Base-by-base conservation (phyloP, 2,113 vertebrate genomes). In the Rana temporaria region DNA sequence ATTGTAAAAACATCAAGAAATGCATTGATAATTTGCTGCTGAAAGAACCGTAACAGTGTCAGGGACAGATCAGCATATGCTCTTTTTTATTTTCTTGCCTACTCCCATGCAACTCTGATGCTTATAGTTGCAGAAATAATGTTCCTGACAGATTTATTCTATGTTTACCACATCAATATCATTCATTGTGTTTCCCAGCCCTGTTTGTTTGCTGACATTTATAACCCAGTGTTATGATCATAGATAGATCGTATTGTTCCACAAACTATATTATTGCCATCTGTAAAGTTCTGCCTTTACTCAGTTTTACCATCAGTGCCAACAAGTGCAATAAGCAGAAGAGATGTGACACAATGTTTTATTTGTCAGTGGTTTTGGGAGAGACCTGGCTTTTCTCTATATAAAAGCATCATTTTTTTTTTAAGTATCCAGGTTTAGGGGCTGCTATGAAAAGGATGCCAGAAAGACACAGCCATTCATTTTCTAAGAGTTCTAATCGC, bases 91-190 rank as follows among this genome's bases (percentile, higher is more conserved):
- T 12, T 48, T 48, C 12, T 48, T 48, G 6, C 42, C 8, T 48
- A 59, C 34, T 32, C 24, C 19, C 34, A n/a, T 38, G n/a, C 26
- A 59, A 24, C 17, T 32, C 18, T 32, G 30, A 57, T 56, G 55
- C 57, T 74, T 30, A 38, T 4, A 34, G 57, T 73, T 73, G 70
- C 70, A 32, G 26, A 22, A 63, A 63, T 63, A 63, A 26, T 62
- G 59, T 15, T 8, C 22, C 12, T 60, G 55, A 57, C 71, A 60
- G 18, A 38, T 74, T 74, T 60, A 74, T 60, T 18, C 56, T 38
- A 59, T 72, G 55, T 24, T 72, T 74, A 34, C 70, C 70, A 72
- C 70, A 72, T 72, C 55, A 72, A 57, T 72, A 72, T 72, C 6
- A 6, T 56, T 56, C 22, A 30, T 18, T 72, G 16, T 2, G 24